These are phyloP conservation scores for Sitodiplosis mosellana DNA, from an alignment of 1,140 invertebrate species.

Conservation along the genomic window DNA sequence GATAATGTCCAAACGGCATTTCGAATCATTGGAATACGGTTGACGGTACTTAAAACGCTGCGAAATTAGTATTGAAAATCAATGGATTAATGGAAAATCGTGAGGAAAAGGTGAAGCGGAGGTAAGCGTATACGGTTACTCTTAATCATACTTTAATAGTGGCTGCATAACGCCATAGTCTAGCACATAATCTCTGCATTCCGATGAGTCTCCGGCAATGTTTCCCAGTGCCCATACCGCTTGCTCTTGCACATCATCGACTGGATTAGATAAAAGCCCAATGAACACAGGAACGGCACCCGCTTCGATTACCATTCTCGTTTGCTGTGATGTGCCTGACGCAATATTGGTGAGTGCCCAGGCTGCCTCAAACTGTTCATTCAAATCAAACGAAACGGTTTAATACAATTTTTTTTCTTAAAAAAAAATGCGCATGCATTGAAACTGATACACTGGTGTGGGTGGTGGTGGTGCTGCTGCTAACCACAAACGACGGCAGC, in stretches of 20 bases:
- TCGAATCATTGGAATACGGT: conserved; percentile 75
- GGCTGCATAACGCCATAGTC: conserved; percentile 69
- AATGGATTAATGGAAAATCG: conserved; percentile 4
- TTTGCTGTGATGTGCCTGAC: conserved; percentile 88
- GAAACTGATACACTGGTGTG: not conserved
- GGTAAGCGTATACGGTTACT: not conserved
- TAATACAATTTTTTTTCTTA: too few species aligned
- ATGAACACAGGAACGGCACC: conserved; percentile 90
- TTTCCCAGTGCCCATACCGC: conserved; percentile 88
- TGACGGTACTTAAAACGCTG: conserved; percentile 62
- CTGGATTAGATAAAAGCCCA: conserved; percentile 53
- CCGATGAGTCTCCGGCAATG: conserved; percentile 88
- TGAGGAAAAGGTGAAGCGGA: conserved; percentile 2
- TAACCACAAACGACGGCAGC: not conserved
- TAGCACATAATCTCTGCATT: conserved; percentile 81
- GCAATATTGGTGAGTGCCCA: conserved; percentile 98
- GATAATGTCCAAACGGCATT: conserved; percentile 97
- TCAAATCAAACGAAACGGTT: too few species aligned
- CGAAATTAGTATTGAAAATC: too few species aligned
- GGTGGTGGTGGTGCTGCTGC: not conserved
- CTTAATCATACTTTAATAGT: conserved; percentile 60
- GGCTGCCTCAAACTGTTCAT: conserved; percentile 80
- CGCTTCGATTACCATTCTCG: conserved; percentile 80
- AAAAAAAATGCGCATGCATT: too few species aligned
- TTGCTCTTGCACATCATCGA: conserved; percentile 90